Base-by-base conservation (phyloP, 37 sponge, comb jelly and placozoan genomes). In the Diacarnus erythraeanus region DNA sequence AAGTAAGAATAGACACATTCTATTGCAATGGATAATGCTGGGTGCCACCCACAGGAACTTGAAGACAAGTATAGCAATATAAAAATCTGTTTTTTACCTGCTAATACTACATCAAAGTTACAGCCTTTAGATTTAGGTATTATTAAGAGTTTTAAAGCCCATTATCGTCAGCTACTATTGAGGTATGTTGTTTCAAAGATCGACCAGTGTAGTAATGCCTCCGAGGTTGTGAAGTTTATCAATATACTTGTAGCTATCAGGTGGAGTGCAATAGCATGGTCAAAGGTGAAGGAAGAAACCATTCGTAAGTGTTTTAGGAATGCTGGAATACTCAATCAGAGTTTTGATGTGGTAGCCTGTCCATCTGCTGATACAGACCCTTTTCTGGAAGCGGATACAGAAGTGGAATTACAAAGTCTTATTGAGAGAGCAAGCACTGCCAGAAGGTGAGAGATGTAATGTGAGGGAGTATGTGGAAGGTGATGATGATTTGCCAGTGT, bases 101-200 rank as follows among this genome's bases (percentile, higher is more conserved):
- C 91, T 20, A 81, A 90, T 63, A 90, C 83, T 35, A 90, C 91
- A 6, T 85, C 91, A 39, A 34, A 42, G 77, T 33, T 90, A 8
- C 91, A 90, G 71, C 83, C 78, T 35, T 83, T 90, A 3, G 90
- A 90, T 71, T n/a, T n/a, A n/a, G n/a, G n/a, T n/a, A n/a, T 88
- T 57, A 88, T 77, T 40, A 76, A 75, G 60, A 81, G 74, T 64
- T 77, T 59, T 27, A 87, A 87, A 57, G 81, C 81, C 2, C 63
- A 82, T 67, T 88, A 76, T 43, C 59, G 79, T 23, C 38, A 74
- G 0, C 56, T 61, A 17, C 37, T 88, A 26, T 29, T 66, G 21
- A 68, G 72, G 23, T 88, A 82, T 72, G 77, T 88, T 17, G 30
- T 82, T 33, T 69, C 83, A 1, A 88, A 88, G 64, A 82, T 88